Evolutionary conservation across 2,797 vertebrate genomes (phyloP), one percentile per base, ranked within the genome.

Genomic region (Lutra lutra): DNA sequence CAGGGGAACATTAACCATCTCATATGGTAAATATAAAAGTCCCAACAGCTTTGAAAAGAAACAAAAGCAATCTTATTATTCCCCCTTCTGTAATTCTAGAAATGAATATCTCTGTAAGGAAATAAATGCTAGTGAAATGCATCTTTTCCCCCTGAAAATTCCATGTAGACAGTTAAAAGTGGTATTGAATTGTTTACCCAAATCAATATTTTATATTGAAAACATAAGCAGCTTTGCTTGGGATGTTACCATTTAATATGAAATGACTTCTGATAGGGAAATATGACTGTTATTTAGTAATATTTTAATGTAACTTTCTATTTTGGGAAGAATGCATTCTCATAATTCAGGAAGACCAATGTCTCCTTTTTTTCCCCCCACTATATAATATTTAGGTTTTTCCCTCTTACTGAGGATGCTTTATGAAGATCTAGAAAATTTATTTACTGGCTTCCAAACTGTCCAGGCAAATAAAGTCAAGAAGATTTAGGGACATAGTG

Each of bases 101-200:
- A 95, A 95, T 48, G 54, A 95, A 95, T 86, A 86, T 90, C 95
- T 86, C 89, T 78, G 56, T 95, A 89, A 94, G 58, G 70, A 93
- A 95, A 84, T 87, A 86, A 18, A 15, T 85, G 15, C 46, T 78
- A 14, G 2, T 70, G 32, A 92, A 91, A 75, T 2, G 43, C 51
- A 97, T 62, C n/a, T 4, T 60, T 95, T 88, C 88, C 75, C 75
- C 38, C 60, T 78, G 77, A 88, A 96, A 97, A 95, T 86, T 83
- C 66, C 77, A 88, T 46, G 96, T 96, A 96, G 86, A 86, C 73
- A 84, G 70, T 89, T 95, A 78, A 94, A 92, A 90, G 64, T 0
- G 2, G 48, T 51, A 93, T 82, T 66, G 79, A 97, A 62, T 92
- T 91, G 35, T 82, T 73, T 87, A 48, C 60, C 54, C 35, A 80